phyloP scores from a whole-genome alignment of 2,113 vertebrate genomes.

The Calypte anna region DNA sequence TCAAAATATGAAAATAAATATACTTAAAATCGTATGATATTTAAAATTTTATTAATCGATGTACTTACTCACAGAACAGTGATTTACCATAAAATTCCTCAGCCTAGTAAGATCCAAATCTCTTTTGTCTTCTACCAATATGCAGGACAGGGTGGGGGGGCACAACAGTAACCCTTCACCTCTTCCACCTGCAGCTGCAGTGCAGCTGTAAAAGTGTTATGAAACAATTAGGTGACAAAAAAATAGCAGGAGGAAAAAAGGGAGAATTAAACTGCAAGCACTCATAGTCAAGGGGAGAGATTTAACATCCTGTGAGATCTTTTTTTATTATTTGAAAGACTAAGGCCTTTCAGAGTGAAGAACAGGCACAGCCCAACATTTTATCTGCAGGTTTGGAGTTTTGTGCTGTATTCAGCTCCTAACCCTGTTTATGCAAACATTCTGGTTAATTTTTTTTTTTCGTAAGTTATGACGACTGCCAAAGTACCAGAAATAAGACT shows the following conservation, averaged over 20 bases:
- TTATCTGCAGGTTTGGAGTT: not conserved
- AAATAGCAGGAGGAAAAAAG: not conserved
- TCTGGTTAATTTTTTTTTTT: not conserved
- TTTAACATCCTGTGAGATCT: not conserved
- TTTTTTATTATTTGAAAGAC: not conserved
- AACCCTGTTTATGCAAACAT: not conserved
- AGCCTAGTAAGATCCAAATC: not conserved
- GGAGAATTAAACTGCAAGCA: not conserved
- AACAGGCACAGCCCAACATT: fast-evolving
- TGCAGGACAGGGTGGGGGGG: not conserved
- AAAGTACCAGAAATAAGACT: not conserved
- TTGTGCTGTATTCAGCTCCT: not conserved
- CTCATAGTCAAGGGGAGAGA: not conserved
- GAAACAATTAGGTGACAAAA: not conserved
- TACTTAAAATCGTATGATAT: not conserved
- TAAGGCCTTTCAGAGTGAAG: not conserved
- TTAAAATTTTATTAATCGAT: too few relatives aligned
- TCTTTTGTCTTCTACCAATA: not conserved
- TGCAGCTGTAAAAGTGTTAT: not conserved
- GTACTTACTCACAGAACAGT: not conserved
- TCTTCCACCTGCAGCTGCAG: not conserved
- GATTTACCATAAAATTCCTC: not conserved
- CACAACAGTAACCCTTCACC: not conserved
- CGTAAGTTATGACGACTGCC: not conserved
- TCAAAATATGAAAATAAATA: not conserved